Base-by-base conservation (phyloP, 2,113 vertebrate species). In the Engystomops pustulosus region DNA sequence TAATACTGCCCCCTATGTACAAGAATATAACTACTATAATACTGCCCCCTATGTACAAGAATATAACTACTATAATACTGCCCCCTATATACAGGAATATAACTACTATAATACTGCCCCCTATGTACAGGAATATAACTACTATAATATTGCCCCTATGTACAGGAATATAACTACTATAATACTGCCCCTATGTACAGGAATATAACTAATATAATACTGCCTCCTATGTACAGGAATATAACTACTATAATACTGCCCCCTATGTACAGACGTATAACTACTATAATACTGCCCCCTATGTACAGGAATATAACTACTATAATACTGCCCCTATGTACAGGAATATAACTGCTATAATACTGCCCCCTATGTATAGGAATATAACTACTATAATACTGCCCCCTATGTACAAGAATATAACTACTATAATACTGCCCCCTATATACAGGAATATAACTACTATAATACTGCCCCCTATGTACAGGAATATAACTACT, bases 21-120 rank as follows among this genome's bases (percentile, higher is more conserved):
- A 53, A 53, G 51, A 53, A 53, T 53, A 53, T 53, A 53, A 53
- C 51, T 53, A 53, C 51, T 53, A 53, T 53, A 53, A 53, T 53
- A 53, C 51, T 53, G 4, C 51, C 15, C n/a, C 51, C 51, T 53
- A 53, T 53, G 9, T 53, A 53, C 51, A 53, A n/a, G 51, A 53
- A 53, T 53, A 53, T 53, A 53, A 53, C 51, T 53, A 53, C 51
- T 53, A 53, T 53, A 53, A 53, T 53, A 53, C 51, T 53, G 20
- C 51, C 51, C 6, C 51, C 51, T 53, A 53, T 53, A n/a, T 53
- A 53, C 51, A 53, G n/a, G 51, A 53, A 53, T 53, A 53, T n/a
- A 53, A 53, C 51, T 53, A 53, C 51, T 53, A 53, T 53, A 53
- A 53, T 53, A 53, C 51, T 53, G 20, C 51, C 7, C n/a, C 47